Conservation (phyloP, 2,888 invertebrate genomes). For the Timandra comae region DNA sequence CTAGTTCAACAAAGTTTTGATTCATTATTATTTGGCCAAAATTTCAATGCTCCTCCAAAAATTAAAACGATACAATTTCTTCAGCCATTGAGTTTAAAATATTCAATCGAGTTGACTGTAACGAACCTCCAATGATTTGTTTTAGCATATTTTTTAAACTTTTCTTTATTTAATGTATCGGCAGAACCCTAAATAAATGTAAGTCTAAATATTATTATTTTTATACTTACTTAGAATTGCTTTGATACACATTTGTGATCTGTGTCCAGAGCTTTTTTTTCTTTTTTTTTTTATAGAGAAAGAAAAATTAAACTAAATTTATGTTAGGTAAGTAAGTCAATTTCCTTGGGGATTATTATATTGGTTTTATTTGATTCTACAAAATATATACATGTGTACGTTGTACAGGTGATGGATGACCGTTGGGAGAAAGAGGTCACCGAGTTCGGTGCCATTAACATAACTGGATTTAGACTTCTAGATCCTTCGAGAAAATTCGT, state of each 20-base stretch:
- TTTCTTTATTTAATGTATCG: no score
- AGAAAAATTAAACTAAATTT: no score
- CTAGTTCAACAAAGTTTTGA: slow-evolving; percentile 3
- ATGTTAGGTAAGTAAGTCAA: no score
- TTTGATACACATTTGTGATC: no score
- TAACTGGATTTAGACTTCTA: slow-evolving; percentile 96
- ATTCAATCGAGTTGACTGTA: slow-evolving; percentile 2
- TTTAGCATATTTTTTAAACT: no score
- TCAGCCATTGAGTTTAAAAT: slow-evolving; percentile 2
- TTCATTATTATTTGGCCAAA: slow-evolving; percentile 3
- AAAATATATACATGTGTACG: slow-evolving; percentile 9
- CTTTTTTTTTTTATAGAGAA: no score
- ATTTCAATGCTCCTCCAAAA: slow-evolving; percentile 3
- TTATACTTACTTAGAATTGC: no score
- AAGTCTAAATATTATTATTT: no score
- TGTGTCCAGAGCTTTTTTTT: no score
- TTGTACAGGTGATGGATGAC: slow-evolving; percentile 93
- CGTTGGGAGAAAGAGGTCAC: slow-evolving; percentile 93
- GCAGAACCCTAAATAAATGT: no score
- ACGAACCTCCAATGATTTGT: no score
- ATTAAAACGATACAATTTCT: slow-evolving; percentile 5
- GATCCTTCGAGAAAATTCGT: slow-evolving; percentile 87
- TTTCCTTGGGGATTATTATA: no score
- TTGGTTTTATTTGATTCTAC: slow-evolving; percentile 2
- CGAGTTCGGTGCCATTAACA: slow-evolving; percentile 97